Conservation (phyloP, 2,888 invertebrate species). For the Candidula unifasciata region DNA sequence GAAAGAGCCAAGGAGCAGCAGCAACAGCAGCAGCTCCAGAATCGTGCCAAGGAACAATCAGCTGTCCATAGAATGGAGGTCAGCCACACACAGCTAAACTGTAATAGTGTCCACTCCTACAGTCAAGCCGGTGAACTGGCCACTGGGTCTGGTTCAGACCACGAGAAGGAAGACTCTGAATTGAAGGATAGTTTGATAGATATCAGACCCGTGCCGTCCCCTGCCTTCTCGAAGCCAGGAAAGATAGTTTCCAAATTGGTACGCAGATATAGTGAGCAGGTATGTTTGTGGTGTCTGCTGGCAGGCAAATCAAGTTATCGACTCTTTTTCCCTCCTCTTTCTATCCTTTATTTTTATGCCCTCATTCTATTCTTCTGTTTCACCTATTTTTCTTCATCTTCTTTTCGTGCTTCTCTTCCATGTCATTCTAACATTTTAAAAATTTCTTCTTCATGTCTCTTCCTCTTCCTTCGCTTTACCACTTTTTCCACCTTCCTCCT, state of each 20-base stretch:
- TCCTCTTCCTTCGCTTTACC: too few relatives aligned
- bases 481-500: too few relatives aligned
- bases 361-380: too few relatives aligned
- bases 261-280: constrained; percentile 59
- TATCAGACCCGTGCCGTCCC: constrained; percentile 16
- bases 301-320: too few relatives aligned
- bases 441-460: too few relatives aligned
- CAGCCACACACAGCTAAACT: neutral
- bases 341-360: rapidly evolving
- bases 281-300: neutral
- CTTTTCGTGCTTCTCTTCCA: too few relatives aligned
- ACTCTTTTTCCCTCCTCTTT: too few relatives aligned
- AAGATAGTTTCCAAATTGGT: constrained; percentile 53
- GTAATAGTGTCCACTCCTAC: neutral
- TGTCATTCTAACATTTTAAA: too few relatives aligned
- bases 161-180: constrained; percentile 42
- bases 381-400: too few relatives aligned
- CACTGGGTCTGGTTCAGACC: neutral
- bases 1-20: constrained; percentile 78
- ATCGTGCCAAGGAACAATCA: constrained; percentile 22
- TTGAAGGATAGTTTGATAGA: constrained; percentile 21
- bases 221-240: constrained; percentile 39
- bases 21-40: constrained; percentile 19
- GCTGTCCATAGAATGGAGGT: constrained; percentile 30
- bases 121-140: neutral